Percentiles rank a stretch among this genome's conserved stretches.
Conservation (phyloP, 1,140 invertebrate genomes). For the Whitmania pigra region DNA sequence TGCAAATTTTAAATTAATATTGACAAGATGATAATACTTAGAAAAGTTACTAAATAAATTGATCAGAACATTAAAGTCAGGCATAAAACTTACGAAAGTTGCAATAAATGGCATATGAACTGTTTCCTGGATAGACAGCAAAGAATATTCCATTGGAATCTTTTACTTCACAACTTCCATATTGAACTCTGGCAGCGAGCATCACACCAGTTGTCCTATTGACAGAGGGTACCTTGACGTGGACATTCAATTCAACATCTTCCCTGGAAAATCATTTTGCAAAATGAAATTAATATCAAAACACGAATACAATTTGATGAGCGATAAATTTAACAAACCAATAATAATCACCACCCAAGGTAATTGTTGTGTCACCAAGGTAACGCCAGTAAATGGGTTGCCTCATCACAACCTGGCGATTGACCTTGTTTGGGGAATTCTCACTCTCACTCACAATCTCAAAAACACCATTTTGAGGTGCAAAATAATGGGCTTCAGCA, state of each 20-base stretch:
- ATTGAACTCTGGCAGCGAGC: not conserved
- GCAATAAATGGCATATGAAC: not conserved
- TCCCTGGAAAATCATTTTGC: not conserved
- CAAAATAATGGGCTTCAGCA: conserved; percentile 37
- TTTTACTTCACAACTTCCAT: conserved; percentile 19
- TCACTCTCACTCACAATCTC: conserved; percentile 26
- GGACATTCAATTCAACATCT: not conserved
- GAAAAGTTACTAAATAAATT: no score
- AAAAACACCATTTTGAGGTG: conserved; percentile 35
- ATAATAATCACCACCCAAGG: no score
- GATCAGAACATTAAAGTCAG: not conserved
- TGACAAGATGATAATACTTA: no score
- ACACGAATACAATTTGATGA: no score
- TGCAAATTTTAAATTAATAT: no score
- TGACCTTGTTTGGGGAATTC: not conserved
- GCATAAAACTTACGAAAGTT: not conserved
- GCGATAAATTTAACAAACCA: not conserved
- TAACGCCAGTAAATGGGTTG: not conserved
- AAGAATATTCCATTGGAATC: conserved; percentile 18
- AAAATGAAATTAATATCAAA: no score
- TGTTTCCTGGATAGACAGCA: conserved; percentile 9
- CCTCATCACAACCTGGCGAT: not conserved
- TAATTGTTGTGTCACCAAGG: no score
- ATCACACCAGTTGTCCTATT: conserved; percentile 18
- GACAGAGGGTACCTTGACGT: not conserved